phyloP scores from a whole-genome alignment of 2,113 vertebrate genomes.

The Calyptommatus sinebrachiatus region DNA sequence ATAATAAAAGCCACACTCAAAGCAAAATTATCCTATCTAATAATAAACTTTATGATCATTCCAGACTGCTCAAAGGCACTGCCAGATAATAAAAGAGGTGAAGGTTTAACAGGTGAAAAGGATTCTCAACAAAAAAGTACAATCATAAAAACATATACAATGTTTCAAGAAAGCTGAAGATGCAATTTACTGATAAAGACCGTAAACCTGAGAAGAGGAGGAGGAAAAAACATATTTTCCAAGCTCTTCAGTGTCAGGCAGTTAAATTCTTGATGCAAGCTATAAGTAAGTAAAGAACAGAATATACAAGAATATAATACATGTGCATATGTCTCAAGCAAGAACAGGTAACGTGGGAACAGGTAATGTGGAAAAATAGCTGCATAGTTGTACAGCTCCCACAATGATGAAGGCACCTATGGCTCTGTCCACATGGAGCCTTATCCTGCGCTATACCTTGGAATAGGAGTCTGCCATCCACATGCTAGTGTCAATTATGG shows the following conservation, averaged over 20 bases:
- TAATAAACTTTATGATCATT: background rate
- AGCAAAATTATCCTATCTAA: background rate
- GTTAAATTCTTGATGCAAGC: background rate
- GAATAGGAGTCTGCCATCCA: background rate
- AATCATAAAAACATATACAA: background rate
- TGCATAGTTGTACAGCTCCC: background rate
- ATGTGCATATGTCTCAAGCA: background rate
- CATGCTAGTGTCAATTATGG: background rate
- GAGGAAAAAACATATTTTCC: background rate
- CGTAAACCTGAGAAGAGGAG: background rate
- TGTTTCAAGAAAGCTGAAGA: background rate
- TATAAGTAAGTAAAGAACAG: background rate
- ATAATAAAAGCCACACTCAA: background rate
- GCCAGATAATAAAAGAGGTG: background rate
- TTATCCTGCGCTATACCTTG: too few relatives aligned
- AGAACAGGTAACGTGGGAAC: background rate
- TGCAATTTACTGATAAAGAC: background rate
- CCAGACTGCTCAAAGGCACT: background rate
- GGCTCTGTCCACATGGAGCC: too few relatives aligned
- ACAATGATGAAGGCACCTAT: too few relatives aligned
- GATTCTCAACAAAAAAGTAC: background rate
- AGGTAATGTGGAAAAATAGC: background rate
- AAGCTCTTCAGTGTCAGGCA: background rate
- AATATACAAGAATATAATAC: background rate
- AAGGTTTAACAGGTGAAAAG: background rate